These are phyloP conservation scores for Sinocyclocheilus anophthalmus DNA, from an alignment of 2,113 vertebrate genomes.

Conservation along the genomic window DNA sequence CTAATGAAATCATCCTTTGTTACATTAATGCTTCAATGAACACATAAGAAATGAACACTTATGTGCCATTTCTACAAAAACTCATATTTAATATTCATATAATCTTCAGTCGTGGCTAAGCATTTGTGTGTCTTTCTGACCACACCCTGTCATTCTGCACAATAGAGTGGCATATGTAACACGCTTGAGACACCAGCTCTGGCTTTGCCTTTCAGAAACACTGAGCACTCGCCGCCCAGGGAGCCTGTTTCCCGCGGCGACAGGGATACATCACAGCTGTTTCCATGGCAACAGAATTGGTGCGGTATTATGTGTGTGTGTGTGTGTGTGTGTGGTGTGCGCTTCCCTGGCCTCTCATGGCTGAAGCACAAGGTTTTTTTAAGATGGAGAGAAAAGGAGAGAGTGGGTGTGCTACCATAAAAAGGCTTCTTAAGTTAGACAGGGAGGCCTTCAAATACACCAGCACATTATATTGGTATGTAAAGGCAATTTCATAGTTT, in stretches of 20 bases:
- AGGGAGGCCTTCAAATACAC: slow-evolving; percentile 27
- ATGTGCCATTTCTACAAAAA: neutral
- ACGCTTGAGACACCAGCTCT: slow-evolving; percentile 41
- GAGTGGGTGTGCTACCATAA: slow-evolving; percentile 37
- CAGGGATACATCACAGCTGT: slow-evolving; percentile 75
- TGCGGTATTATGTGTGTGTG: slow-evolving; percentile 56
- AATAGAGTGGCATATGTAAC: slow-evolving; percentile 42
- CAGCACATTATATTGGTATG: slow-evolving; percentile 11
- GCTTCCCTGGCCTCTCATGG: slow-evolving; percentile 55
- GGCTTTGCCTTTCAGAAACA: slow-evolving; percentile 57
- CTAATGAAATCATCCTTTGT: neutral
- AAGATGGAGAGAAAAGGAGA: slow-evolving; percentile 6
- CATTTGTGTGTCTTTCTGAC: slow-evolving; percentile 23
- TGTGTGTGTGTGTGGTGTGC: slow-evolving; percentile 35
- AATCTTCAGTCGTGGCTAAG: neutral
- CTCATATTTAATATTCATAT: neutral
- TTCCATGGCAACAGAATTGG: slow-evolving; percentile 81
- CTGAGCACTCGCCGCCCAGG: slow-evolving; percentile 70
- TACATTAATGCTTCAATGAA: neutral
- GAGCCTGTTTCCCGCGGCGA: slow-evolving; percentile 74
- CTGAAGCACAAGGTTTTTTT: slow-evolving; percentile 24
- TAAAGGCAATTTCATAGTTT: slow-evolving; percentile 52
- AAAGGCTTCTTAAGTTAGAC: slow-evolving; percentile 37
- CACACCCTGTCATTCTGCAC: slow-evolving; percentile 42
- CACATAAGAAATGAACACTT: neutral